These are phyloP conservation scores for Protaetia brevitarsis DNA, from an alignment of 1,140 invertebrate species.

Conservation along the genomic window DNA sequence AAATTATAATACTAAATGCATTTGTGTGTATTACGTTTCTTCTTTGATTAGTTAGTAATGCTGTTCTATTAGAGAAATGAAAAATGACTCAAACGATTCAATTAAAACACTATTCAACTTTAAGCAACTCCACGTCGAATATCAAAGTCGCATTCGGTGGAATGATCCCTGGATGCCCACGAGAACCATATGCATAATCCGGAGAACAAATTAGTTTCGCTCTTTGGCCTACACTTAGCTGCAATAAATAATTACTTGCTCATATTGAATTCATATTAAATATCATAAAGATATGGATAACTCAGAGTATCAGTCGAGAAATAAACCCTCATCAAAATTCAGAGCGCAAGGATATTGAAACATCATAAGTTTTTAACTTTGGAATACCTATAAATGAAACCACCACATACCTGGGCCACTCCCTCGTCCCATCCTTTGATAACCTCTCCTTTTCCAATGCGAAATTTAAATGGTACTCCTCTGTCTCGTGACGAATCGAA, in stretches of 20 bases:
- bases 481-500: constrained; percentile 93
- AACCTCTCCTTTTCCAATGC: constrained; percentile 88
- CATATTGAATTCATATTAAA: too few species aligned
- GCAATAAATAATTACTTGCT: constrained; percentile 47
- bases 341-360: constrained; percentile 59
- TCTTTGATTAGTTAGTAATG: too few species aligned
- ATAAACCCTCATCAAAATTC: constrained; percentile 25
- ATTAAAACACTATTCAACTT: constrained; percentile 68
- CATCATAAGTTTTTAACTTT: constrained; percentile 48
- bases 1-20: too few species aligned
- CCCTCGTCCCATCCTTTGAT: constrained; percentile 96
- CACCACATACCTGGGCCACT: constrained; percentile 72
- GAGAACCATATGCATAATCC: constrained; percentile 86
- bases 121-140: constrained; percentile 92
- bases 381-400: not conserved
- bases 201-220: constrained; percentile 87
- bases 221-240: constrained; percentile 90
- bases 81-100: too few species aligned
- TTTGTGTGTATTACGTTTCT: too few species aligned
- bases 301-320: not conserved
- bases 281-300: not conserved
- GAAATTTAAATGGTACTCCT: constrained; percentile 90
- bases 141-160: constrained; percentile 90
- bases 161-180: constrained; percentile 90
- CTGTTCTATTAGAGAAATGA: too few species aligned